Conservation (phyloP, 2,113 vertebrate species). For the Bubalus kerabau region DNA sequence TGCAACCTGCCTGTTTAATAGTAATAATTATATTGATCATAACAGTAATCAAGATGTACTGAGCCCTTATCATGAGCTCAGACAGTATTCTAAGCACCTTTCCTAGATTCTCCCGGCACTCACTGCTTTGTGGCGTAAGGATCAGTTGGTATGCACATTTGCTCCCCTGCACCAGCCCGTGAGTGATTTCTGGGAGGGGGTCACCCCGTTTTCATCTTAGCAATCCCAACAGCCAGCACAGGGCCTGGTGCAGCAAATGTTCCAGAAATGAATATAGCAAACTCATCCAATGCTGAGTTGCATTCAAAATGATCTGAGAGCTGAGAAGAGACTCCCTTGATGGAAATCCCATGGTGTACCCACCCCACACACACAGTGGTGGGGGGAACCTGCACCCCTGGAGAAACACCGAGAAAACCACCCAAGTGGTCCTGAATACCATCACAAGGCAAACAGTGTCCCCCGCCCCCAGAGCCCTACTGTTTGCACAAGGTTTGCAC, state of each 20-base stretch:
- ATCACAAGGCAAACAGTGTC: neutral
- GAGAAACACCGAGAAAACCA: neutral
- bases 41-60: conserved; percentile 42
- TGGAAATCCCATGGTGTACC: neutral
- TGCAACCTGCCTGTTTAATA: conserved; percentile 35
- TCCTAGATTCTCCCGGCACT: neutral
- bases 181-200: neutral
- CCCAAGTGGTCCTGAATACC: neutral
- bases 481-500: neutral
- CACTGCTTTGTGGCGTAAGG: neutral
- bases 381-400: neutral
- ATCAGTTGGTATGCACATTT: neutral
- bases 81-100: conserved; percentile 27
- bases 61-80: conserved; percentile 39
- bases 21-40: conserved; percentile 51
- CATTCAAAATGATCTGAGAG: neutral
- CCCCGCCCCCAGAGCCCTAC: neutral
- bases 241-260: neutral
- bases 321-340: neutral
- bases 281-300: neutral
- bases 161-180: neutral
- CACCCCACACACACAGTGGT: neutral
- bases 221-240: neutral
- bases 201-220: neutral
- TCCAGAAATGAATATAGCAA: neutral